Evolutionary conservation across 2,113 vertebrate genomes (phyloP).

Genomic region (Marmota monax): DNA sequence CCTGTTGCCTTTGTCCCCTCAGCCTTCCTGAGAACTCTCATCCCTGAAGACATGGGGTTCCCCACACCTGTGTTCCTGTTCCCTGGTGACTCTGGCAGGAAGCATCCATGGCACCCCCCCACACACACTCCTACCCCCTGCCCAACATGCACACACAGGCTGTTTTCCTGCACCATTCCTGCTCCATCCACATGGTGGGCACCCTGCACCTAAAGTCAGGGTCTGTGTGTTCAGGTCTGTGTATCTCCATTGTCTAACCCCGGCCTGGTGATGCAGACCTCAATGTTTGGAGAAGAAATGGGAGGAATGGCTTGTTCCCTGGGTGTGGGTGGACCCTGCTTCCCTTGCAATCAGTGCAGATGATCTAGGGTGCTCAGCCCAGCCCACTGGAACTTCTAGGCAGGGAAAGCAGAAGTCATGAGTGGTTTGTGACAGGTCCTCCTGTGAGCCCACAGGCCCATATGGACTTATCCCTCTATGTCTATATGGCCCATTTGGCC

Average conservation of each 20-base stretch:
- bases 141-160: neutral
- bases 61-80: neutral
- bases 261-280: neutral
- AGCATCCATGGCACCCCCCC: neutral
- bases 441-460: neutral
- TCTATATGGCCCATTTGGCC: fast-evolving
- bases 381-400: neutral
- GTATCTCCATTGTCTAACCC: fast-evolving
- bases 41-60: fast-evolving
- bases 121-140: neutral
- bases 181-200: neutral
- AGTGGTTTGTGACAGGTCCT: fast-evolving
- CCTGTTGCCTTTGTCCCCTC: fast-evolving
- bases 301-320: neutral
- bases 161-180: neutral
- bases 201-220: neutral
- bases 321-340: neutral
- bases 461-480: neutral
- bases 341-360: neutral
- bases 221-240: neutral
- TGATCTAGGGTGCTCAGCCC: neutral
- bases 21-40: neutral
- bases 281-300: neutral
- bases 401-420: neutral
- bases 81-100: neutral